Evolutionary conservation across 2,113 vertebrate genomes (phyloP), one percentile per base, ranked within the genome.

Genomic region (Toxostoma redivivum): DNA sequence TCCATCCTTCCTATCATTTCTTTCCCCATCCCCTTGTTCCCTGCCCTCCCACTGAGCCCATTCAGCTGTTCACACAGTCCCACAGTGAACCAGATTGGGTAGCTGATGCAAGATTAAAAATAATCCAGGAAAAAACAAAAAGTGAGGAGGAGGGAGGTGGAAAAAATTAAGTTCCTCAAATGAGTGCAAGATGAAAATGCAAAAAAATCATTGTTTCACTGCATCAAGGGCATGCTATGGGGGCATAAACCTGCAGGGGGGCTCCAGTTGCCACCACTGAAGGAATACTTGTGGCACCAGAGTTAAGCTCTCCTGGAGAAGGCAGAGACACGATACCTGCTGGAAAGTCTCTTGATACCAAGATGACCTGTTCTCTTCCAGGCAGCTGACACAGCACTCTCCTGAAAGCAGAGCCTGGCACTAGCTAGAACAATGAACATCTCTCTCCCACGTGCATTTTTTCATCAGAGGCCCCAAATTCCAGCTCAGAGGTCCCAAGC

Each of bases 11-110:
- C 85, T 65, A 50, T 74, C 51, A 28, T 50, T 88, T 88, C 91
- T 71, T 86, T 91, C 84, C 92, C 35, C 65, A 71, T 83, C 40
- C 79, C 64, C 94, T 88, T 81, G 71, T 88, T 97, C 86, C 64
- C 80, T 90, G 86, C 91, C 86, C 95, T 97, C 95, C 95, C 86
- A 95, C 96, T 93, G 76, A 93, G 82, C 72, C 91, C 88, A 90
- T 96, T 96, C 92, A 97, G 96, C 92, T 96, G 94, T 94, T 96
- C 92, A 62, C 95, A 93, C 96, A 93, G 96, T 93, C 94, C 96
- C 88, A 97, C 88, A 50, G 95, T 71, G 69, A 97, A 90, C 88
- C 80, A 88, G 88, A 95, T 90, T 21, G 67, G 80, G 88, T 92
- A 73, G 56, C 76, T 92, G 67, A 80, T 81, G 77, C 82, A 93